These are phyloP conservation scores for Pristionchus maxplancki DNA, from an alignment of 2,888 invertebrate genomes.

Conservation along the genomic window DNA sequence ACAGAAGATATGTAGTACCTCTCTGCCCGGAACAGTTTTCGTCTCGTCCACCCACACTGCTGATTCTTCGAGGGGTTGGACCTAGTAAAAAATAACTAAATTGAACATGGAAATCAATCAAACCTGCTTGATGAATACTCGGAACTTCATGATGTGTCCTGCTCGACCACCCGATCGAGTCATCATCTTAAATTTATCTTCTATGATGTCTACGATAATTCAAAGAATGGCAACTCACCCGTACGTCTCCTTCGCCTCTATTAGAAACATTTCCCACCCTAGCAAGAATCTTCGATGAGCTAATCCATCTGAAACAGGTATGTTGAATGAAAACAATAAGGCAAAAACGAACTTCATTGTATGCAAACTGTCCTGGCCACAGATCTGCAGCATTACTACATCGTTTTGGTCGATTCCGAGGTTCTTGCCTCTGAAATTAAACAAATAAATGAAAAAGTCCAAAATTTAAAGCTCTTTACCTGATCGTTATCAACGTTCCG, in stretches of 20 bases:
- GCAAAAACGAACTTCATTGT: slow-evolving; percentile 83
- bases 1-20: slow-evolving; percentile 51
- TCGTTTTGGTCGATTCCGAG: slow-evolving; percentile 90
- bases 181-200: slow-evolving; percentile 84
- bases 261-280: slow-evolving; percentile 91
- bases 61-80: slow-evolving; percentile 91
- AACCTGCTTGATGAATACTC: slow-evolving; percentile 65
- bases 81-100: slow-evolving; percentile 75
- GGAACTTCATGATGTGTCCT: slow-evolving; percentile 86
- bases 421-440: slow-evolving; percentile 88
- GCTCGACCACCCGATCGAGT: slow-evolving; percentile 91
- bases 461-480: not conserved
- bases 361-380: slow-evolving; percentile 93
- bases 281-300: slow-evolving; percentile 95
- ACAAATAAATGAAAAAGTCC: not conserved
- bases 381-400: slow-evolving; percentile 88
- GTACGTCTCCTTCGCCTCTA: slow-evolving; percentile 87
- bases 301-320: slow-evolving; percentile 89
- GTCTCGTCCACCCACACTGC: slow-evolving; percentile 99
- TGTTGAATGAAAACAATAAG: not conserved
- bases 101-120: slow-evolving; percentile 82
- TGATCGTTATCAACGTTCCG: slow-evolving; percentile 58
- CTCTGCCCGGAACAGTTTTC: slow-evolving; percentile 79
- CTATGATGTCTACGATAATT: not conserved
- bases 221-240: slow-evolving; percentile 8